These are phyloP conservation scores for Lagocephalus sceleratus DNA, from an alignment of 2,797 vertebrate genomes.

Conservation along the genomic window DNA sequence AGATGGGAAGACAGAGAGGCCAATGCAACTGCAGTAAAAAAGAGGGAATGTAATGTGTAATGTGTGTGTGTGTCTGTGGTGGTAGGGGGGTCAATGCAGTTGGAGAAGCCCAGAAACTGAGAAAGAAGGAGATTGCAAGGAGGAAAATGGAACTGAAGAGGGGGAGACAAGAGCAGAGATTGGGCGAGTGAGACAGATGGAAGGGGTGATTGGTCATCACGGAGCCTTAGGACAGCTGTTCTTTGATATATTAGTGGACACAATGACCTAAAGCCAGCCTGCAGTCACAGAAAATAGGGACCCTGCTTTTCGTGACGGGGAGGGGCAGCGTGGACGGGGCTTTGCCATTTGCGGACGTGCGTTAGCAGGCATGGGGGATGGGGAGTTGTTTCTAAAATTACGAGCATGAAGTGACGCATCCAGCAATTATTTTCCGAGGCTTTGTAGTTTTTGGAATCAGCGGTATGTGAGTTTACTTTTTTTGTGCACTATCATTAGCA, in stretches of 20 bases:
- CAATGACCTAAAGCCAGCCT: slow-evolving; percentile 82
- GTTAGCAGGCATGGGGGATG: slow-evolving; percentile 65
- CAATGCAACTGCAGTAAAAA: slow-evolving; percentile 38
- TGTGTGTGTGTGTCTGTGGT: slow-evolving; percentile 24
- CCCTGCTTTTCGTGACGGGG: slow-evolving; percentile 74
- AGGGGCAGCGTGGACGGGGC: slow-evolving; percentile 40
- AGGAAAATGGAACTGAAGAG: slow-evolving; percentile 52
- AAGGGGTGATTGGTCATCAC: slow-evolving; percentile 79
- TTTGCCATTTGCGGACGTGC: slow-evolving; percentile 78
- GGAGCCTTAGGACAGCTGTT: slow-evolving; percentile 88
- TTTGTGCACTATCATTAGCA: slow-evolving; percentile 58
- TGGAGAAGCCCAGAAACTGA: slow-evolving; percentile 16
- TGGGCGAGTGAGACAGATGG: slow-evolving; percentile 76
- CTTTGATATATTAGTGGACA: slow-evolving; percentile 89
- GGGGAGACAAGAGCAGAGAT: slow-evolving; percentile 61
- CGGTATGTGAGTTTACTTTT: slow-evolving; percentile 38
- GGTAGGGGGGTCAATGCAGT: slow-evolving; percentile 24
- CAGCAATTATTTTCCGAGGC: slow-evolving; percentile 65
- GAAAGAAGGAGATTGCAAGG: slow-evolving; percentile 50
- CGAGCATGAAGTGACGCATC: slow-evolving; percentile 73
- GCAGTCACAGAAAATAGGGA: slow-evolving; percentile 81
- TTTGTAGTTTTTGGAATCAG: slow-evolving; percentile 55
- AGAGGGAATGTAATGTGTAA: slow-evolving; percentile 37
- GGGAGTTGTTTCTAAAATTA: slow-evolving; percentile 78
- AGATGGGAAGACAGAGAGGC: slow-evolving; percentile 38